Conservation (phyloP, 2,888 invertebrate species). For the Andrena marginata region DNA sequence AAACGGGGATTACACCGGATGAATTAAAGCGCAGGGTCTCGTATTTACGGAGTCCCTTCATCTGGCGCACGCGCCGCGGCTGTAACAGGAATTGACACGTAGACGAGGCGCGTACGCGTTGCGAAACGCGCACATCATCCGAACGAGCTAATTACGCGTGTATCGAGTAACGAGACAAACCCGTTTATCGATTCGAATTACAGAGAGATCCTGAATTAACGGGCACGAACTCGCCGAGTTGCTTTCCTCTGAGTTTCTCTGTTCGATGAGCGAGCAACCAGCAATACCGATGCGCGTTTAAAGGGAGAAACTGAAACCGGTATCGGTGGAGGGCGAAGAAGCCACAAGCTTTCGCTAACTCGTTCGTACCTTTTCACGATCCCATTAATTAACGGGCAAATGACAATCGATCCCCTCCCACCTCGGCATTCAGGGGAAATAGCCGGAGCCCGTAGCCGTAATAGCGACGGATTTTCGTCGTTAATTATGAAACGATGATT, state of each 20-base stretch:
- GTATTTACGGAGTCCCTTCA: slow-evolving; percentile 8
- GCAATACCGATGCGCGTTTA: neutral
- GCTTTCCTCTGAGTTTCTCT: neutral
- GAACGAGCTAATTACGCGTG: slow-evolving; percentile 39
- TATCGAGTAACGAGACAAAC: slow-evolving; percentile 42
- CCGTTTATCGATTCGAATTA: slow-evolving; percentile 25
- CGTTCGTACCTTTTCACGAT: slow-evolving; percentile 3
- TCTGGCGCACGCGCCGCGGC: slow-evolving; percentile 17
- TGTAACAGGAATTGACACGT: slow-evolving; percentile 43
- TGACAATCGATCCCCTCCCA: slow-evolving; percentile 18
- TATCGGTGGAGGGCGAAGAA: neutral
- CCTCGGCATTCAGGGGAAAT: slow-evolving; percentile 24
- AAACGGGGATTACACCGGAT: neutral
- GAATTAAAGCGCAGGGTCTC: neutral
- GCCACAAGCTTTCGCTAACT: neutral
- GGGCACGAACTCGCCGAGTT: neutral
- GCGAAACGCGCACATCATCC: neutral
- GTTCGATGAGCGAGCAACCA: neutral
- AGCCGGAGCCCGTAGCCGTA: neutral
- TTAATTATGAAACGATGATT: slow-evolving; percentile 56
- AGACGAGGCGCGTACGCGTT: slow-evolving; percentile 13
- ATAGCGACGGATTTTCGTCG: slow-evolving; percentile 38
- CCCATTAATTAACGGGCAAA: slow-evolving; percentile 55
- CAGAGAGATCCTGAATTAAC: slow-evolving; percentile 16
- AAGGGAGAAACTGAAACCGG: neutral